Conservation (phyloP, 2,888 invertebrate genomes). For the Iphiclides podalirius region DNA sequence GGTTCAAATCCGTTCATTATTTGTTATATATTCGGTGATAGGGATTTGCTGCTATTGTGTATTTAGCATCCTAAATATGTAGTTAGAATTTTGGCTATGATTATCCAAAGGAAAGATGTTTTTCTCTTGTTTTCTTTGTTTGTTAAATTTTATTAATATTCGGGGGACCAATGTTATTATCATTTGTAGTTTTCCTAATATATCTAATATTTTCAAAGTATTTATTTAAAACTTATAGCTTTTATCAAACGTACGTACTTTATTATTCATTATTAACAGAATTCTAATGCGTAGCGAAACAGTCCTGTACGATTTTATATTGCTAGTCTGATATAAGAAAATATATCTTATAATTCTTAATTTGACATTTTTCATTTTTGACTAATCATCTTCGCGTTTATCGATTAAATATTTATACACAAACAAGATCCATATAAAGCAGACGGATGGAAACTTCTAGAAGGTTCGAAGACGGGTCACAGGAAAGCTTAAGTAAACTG, state of each 20-base stretch:
- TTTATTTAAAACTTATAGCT: constrained; percentile 1
- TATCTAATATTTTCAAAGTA: neutral
- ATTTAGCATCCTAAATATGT: constrained; percentile 65
- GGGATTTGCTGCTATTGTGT: constrained; percentile 46
- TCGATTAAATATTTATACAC: too few species aligned
- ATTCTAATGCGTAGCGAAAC: neutral
- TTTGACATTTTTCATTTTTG: too few species aligned
- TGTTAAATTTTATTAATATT: constrained; percentile 11
- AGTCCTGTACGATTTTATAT: neutral
- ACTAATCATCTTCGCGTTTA: too few species aligned
- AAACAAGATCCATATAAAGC: too few species aligned
- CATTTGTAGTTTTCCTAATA: neutral
- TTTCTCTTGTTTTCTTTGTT: constrained; percentile 16
- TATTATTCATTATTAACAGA: neutral
- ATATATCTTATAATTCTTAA: too few species aligned
- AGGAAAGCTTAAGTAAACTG: constrained; percentile 39
- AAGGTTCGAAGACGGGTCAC: too few species aligned
- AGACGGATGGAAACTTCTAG: too few species aligned
- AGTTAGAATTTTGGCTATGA: constrained; percentile 70
- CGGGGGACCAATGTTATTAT: too few species aligned
- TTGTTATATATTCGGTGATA: neutral
- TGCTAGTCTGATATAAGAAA: neutral
- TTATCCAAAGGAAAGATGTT: constrained; percentile 56
- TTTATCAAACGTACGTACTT: neutral
- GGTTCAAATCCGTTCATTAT: neutral